Evolutionary conservation across 2,888 invertebrate genomes (phyloP), one percentile per base, ranked within the genome.

Genomic region (Metallyticus violacea): DNA sequence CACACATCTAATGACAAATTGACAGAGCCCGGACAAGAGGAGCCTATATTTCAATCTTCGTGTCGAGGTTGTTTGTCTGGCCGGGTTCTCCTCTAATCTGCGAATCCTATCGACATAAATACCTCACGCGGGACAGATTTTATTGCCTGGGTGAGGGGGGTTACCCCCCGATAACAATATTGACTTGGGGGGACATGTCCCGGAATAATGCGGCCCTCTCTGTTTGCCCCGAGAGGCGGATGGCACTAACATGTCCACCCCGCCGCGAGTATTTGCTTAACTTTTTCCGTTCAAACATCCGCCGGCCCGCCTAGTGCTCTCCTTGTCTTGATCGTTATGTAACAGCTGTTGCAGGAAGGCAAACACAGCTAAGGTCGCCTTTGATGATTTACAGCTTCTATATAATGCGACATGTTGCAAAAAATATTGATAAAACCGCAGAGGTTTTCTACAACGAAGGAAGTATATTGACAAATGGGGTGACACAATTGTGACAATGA

Each of bases 41-140:
- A 28, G 22, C 27, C 80, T 27, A 27, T 80, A 80, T 80, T 80
- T 80, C 80, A 80, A 27, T 26, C 82, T 40, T 9, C 27, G 82
- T 30, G 62, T 30, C 22, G 82, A 40, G 40, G 40, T 76, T 15
- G 30, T 80, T 80, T 80, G 29, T 62, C 79, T 28, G 79, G 29
- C 28, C n/a, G n/a, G n/a, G n/a, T n/a, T n/a, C n/a, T n/a, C n/a
- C n/a, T 27, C 81, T 82, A 82, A 82, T 82, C 82, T 82, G 26
- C 82, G 76, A 27, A 40, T 82, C 82, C 82, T 26, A 82, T 82
- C 82, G 26, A 82, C 82, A 82, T 82, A 82, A 82, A 82, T 82
- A 82, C 82, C 82, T 82, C 82, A 82, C 76, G 26, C 76, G 25
- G 82, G 82, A 82, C 82, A 82, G 82, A 22, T 40, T 82, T 82